phyloP scores from a whole-genome alignment of 2,888 invertebrate genomes.

The Hirtodrosophila confusa region DNA sequence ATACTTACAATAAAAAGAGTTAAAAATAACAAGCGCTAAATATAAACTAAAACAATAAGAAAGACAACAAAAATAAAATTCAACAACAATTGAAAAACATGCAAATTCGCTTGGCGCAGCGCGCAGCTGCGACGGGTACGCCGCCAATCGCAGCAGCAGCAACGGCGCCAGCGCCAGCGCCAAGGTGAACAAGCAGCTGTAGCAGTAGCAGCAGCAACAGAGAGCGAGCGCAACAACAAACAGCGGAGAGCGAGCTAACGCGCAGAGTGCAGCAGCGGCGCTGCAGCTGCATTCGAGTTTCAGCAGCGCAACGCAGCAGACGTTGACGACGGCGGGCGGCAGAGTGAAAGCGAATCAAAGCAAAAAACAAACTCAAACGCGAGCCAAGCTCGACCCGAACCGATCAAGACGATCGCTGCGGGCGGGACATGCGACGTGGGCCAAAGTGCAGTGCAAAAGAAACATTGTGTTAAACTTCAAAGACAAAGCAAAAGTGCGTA shows the following conservation, averaged over 20 bases:
- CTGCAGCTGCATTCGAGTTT: constrained; percentile 70
- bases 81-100: constrained; percentile 33
- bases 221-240: constrained; percentile 9
- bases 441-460: constrained; percentile 23
- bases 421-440: constrained; percentile 10
- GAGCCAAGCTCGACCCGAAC: constrained; percentile 14
- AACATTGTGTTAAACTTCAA: constrained; percentile 1
- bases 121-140: constrained; percentile 68
- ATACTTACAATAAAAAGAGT: constrained; percentile 12
- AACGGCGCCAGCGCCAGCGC: constrained; percentile 53
- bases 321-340: constrained; percentile 42
- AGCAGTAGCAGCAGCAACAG: constrained; percentile 20
- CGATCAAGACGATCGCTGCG: not conserved
- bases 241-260: constrained; percentile 27
- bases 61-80: not conserved
- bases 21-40: constrained; percentile 23
- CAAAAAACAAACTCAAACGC: constrained; percentile 10
- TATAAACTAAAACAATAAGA: constrained; percentile 22
- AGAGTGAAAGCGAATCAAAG: constrained; percentile 38
- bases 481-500: constrained; percentile 1
- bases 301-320: constrained; percentile 61
- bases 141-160: constrained; percentile 37
- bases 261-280: constrained; percentile 49
- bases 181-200: constrained; percentile 66
- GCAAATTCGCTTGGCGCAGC: constrained; percentile 58